Evolutionary conservation across 2,888 invertebrate species (phyloP).

Genomic region (Heliconius ismenius): DNA sequence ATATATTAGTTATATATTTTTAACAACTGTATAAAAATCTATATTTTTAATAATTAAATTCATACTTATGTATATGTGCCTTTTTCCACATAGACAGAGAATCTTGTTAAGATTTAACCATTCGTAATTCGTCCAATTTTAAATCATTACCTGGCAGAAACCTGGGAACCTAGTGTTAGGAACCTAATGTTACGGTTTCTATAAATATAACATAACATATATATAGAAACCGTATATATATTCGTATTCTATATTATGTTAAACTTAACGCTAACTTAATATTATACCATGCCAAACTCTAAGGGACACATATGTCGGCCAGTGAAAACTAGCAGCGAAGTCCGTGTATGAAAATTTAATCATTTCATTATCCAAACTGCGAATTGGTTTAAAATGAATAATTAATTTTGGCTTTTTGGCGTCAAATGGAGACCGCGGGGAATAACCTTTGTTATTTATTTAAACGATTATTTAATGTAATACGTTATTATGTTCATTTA

Average conservation of each 20-base stretch:
- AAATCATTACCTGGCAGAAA: too few relatives aligned
- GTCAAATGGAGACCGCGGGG: slow-evolving; percentile 12
- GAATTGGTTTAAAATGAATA: slow-evolving; percentile 24
- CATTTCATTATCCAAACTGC: slow-evolving; percentile 21
- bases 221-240: too few relatives aligned
- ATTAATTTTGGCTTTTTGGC: slow-evolving; percentile 19
- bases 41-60: neutral
- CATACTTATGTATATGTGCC: too few relatives aligned
- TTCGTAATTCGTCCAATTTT: too few relatives aligned
- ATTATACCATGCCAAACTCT: neutral
- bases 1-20: neutral
- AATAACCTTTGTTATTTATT: slow-evolving; percentile 8
- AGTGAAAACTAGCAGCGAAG: neutral
- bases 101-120: too few relatives aligned
- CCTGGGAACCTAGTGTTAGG: too few relatives aligned
- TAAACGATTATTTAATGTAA: neutral
- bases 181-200: too few relatives aligned
- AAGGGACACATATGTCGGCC: neutral
- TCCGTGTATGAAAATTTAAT: slow-evolving; percentile 23
- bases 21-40: neutral
- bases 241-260: too few relatives aligned
- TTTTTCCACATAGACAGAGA: too few relatives aligned
- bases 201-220: too few relatives aligned
- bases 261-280: neutral
- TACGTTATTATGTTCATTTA: neutral